Evolutionary conservation across 2,113 vertebrate species (phyloP).

Genomic region (Apistogramma diplotaenia): DNA sequence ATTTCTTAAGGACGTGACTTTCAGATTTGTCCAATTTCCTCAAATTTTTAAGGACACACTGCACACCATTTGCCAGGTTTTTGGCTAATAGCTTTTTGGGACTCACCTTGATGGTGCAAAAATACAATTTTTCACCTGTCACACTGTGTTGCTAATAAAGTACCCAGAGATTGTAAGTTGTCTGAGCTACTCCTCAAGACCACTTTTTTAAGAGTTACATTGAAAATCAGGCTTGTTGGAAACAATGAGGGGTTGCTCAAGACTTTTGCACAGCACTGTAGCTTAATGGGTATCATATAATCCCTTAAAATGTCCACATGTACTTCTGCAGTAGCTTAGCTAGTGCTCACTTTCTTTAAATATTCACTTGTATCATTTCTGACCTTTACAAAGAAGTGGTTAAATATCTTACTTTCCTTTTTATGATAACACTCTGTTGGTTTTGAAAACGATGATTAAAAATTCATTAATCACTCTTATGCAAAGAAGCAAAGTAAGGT

Average conservation of each 20-base stretch:
- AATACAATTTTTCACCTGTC: not conserved
- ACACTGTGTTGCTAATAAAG: not conserved
- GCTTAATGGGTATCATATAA: not conserved
- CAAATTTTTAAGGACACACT: no score
- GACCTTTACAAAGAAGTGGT: conserved; percentile 17
- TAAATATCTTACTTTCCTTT: conserved; percentile 13
- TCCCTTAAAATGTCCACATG: not conserved
- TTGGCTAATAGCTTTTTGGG: not conserved
- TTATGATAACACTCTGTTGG: not conserved
- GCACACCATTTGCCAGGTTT: not conserved
- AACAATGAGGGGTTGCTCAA: not conserved
- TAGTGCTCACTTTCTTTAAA: not conserved
- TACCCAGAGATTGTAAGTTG: not conserved
- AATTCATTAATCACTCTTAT: conserved; percentile 10
- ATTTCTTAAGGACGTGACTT: not conserved
- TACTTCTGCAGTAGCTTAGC: not conserved
- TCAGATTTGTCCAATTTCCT: not conserved
- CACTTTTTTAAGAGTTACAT: not conserved
- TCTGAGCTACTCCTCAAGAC: not conserved
- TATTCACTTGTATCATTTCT: not conserved
- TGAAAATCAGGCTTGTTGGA: not conserved
- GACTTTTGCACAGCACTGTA: not conserved
- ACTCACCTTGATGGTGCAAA: not conserved
- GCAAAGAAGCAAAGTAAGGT: not conserved
- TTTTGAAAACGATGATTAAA: conserved; percentile 3